Evolutionary conservation across 2,888 invertebrate species (phyloP), one percentile per base, ranked within the genome.

Genomic region (Zelleria hepariella): DNA sequence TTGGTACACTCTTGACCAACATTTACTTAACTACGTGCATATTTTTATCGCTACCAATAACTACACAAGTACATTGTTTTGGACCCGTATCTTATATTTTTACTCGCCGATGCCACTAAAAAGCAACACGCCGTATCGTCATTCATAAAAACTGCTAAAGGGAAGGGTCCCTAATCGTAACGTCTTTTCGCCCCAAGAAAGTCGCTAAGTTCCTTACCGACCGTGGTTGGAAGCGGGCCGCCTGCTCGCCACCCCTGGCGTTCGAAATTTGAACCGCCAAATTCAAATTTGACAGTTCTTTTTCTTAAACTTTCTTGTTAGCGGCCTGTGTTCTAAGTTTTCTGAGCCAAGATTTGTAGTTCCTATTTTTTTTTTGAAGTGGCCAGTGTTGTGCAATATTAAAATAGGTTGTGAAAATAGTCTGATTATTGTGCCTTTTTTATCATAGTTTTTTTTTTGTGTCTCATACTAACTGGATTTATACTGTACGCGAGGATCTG

Each of bases 171-270:
- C 69, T 21, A 25, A 42, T 71, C 74, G 74, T 85, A 88, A 87
- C 87, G 87, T 87, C 86, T 88, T 87, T 87, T 76, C 68, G 73
- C 77, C 81, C 80, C 75, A 49, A 51, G 26, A 58, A n/a, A 79
- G 80, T 78, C 75, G 79, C 63, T 71, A 80, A 87, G 87, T 88
- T 85, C 77, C 82, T 86, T 84, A 71, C 67, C 77, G 82, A 81
- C 78, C 78, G 82, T 74, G 79, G 75, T 76, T 74, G 77, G 80
- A 74, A 42, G 82, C 82, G 83, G 79, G 81, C 75, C 74, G 80
- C 48, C 18, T 74, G 69, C 71, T 71, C 70, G 69, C 70, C 66
- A 70, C 68, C 75, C 76, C 68, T 69, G 65, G 58, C 56, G 20
- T 47, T 59, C 48, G 48, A 56, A 59, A 59, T 59, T 52, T 15